phyloP scores from a whole-genome alignment of 35 echinoderm and acorn worm genomes.

The Heliocidaris tuberculata region DNA sequence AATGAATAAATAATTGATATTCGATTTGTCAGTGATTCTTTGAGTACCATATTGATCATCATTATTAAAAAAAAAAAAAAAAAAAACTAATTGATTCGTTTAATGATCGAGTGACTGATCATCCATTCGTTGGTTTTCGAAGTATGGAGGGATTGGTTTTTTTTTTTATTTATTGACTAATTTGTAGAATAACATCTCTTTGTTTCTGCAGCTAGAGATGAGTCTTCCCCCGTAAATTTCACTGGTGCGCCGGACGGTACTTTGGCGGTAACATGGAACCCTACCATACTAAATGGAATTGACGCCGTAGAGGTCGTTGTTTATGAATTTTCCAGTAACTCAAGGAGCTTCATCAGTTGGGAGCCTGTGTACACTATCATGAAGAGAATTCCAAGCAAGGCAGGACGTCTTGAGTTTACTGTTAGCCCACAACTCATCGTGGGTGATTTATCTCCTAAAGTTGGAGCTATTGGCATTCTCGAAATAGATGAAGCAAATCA shows the following conservation, averaged over 20 bases:
- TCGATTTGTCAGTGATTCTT: too few species aligned
- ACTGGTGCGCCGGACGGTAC: not conserved
- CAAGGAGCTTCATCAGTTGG: not conserved
- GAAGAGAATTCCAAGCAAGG: not conserved
- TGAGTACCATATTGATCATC: too few species aligned
- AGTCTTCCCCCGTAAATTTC: not conserved
- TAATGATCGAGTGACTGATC: too few species aligned
- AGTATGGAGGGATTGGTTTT: too few species aligned
- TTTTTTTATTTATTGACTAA: too few species aligned
- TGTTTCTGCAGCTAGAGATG: not conserved
- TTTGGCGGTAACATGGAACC: not conserved
- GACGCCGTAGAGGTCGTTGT: not conserved
- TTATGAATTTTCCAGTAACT: not conserved
- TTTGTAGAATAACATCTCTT: too few species aligned
- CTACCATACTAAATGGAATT: not conserved
- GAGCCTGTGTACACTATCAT: not conserved
- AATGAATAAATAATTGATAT: too few species aligned
- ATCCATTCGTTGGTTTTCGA: too few species aligned
- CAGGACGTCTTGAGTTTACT: not conserved
- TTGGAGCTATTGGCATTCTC: not conserved
- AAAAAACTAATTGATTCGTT: too few species aligned
- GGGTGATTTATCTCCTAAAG: not conserved
- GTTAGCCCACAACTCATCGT: not conserved
- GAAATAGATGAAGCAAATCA: not conserved
- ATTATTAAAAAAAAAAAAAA: too few species aligned